Percentiles rank a stretch among this genome's conserved stretches.
These are phyloP conservation scores for Drosophila lutescens DNA, from an alignment of 2,888 invertebrate species.

Conservation along the genomic window DNA sequence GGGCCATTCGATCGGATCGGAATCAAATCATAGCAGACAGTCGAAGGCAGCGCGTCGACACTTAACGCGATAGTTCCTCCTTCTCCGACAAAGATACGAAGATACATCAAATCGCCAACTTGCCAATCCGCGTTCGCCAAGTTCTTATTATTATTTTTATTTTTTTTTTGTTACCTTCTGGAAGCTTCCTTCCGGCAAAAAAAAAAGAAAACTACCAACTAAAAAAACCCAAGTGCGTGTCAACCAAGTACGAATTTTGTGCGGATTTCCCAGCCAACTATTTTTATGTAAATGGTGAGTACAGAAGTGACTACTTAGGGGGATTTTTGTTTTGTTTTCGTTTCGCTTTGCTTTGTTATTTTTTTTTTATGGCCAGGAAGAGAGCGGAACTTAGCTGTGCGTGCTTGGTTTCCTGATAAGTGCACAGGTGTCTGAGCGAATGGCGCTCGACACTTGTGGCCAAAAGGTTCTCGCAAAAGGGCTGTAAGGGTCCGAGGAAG, in stretches of 20 bases:
- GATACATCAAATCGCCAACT: conserved; percentile 6
- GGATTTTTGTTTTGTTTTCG: neutral
- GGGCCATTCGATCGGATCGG: conserved; percentile 69
- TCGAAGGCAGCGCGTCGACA: conserved; percentile 71
- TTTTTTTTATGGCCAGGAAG: neutral
- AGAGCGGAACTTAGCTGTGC: conserved; percentile 2
- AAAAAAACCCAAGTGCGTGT: neutral
- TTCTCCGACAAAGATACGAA: conserved; percentile 4
- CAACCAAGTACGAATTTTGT: conserved; percentile 16
- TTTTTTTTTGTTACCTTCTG: conserved; percentile 21
- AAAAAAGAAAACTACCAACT: neutral
- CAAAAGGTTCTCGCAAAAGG: neutral
- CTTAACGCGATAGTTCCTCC: conserved; percentile 41
- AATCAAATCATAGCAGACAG: conserved; percentile 75
- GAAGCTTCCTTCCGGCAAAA: conserved; percentile 17
- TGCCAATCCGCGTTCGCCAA: neutral
- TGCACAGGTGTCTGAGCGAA: neutral
- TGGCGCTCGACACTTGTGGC: neutral
- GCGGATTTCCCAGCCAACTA: conserved; percentile 30
- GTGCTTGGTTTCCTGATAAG: conserved; percentile 12
- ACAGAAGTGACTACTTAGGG: conserved; percentile 8
- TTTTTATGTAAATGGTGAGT: conserved; percentile 73
- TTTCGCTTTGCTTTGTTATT: neutral
- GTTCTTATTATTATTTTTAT: neutral
- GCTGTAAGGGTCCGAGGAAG: neutral